phyloP scores from a whole-genome alignment of 2,888 invertebrate species.

The Rhagonycha fulva region DNA sequence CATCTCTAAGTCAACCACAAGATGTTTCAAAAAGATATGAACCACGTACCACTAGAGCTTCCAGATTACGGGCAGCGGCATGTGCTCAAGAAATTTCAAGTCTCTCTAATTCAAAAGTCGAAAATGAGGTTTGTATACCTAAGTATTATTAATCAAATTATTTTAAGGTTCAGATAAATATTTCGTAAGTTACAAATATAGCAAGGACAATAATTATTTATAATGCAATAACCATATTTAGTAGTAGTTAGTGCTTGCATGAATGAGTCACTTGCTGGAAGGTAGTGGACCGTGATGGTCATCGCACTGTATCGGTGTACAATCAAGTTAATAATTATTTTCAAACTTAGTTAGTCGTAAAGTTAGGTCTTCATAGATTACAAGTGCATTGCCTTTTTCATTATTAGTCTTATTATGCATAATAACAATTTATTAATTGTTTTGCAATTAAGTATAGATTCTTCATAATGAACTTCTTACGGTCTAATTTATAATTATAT shows the following conservation, averaged over 20 bases:
- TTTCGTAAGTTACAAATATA: constrained; percentile 17
- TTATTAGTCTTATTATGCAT: not conserved
- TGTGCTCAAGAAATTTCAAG: constrained; percentile 39
- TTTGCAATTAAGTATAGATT: not conserved
- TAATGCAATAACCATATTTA: constrained; percentile 18
- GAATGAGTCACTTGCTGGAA: constrained; percentile 23
- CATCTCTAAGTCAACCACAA: constrained; percentile 20
- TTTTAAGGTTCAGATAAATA: not conserved
- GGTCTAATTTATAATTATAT: not conserved
- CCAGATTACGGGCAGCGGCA: constrained; percentile 71
- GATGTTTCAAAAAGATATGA: constrained; percentile 26
- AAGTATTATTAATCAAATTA: not conserved
- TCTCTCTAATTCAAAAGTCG: constrained; percentile 11
- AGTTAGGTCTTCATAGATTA: not conserved
- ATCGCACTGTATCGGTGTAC: constrained; percentile 26
- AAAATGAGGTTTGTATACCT: constrained; percentile 36
- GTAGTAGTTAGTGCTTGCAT: constrained; percentile 19
- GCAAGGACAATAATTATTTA: constrained; percentile 15
- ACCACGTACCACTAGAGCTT: constrained; percentile 73
- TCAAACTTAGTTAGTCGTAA: not conserved
- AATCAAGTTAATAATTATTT: constrained; percentile 4
- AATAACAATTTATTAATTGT: not conserved
- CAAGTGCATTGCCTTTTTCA: not conserved
- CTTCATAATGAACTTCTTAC: not conserved
- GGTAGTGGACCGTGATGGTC: constrained; percentile 42